A percentile compares a stretch with the other conserved stretches of the same genome.
Evolutionary conservation across 2,113 vertebrate species (phyloP).

Genomic region (Psophia crepitans): DNA sequence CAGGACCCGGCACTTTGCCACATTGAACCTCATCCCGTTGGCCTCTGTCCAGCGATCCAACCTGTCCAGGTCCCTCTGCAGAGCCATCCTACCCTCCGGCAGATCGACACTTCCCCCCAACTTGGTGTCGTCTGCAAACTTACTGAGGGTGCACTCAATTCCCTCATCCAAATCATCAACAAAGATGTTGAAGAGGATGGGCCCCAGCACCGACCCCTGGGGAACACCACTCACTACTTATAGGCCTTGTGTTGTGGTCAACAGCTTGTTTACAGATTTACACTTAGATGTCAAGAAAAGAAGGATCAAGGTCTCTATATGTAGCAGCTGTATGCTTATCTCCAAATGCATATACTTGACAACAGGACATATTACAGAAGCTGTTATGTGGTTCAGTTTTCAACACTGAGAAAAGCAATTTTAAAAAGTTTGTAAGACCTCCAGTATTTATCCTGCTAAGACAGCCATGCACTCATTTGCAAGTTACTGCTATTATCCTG

Average conservation of each 20-base stretch:
- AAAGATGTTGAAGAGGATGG: too few relatives aligned
- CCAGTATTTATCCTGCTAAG: neutral
- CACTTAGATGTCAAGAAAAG: neutral
- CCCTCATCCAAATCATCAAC: too few relatives aligned
- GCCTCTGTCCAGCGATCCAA: too few relatives aligned
- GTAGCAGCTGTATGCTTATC: neutral
- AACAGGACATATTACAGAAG: neutral
- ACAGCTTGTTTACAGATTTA: neutral
- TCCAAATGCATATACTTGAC: neutral
- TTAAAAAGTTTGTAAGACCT: neutral
- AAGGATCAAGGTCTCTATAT: neutral
- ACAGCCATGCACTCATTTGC: neutral
- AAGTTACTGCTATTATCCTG: neutral
- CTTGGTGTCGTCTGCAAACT: too few relatives aligned
- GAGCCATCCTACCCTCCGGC: too few relatives aligned
- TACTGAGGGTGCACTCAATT: too few relatives aligned
- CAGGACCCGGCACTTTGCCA: too few relatives aligned
- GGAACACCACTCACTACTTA: too few relatives aligned
- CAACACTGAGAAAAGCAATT: neutral
- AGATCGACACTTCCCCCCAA: too few relatives aligned
- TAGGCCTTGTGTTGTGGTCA: neutral
- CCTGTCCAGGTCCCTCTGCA: too few relatives aligned
- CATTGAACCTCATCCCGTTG: too few relatives aligned
- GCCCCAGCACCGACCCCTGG: too few relatives aligned
- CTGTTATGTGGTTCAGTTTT: neutral